These are phyloP conservation scores for Pandemis corylana DNA, from an alignment of 2,888 invertebrate genomes.

Conservation along the genomic window DNA sequence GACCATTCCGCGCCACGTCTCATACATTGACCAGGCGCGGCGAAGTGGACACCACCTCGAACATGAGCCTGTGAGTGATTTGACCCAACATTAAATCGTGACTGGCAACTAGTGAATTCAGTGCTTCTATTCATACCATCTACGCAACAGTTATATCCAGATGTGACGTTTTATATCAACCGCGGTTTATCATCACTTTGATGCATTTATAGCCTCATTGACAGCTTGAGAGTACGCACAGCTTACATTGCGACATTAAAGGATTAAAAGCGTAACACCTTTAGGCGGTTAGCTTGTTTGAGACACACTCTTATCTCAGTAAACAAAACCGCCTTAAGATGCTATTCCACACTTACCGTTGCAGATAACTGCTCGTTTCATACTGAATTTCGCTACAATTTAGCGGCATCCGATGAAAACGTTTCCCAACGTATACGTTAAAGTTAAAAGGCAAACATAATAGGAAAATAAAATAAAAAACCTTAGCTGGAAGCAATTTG, in stretches of 20 bases:
- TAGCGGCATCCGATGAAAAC: slow-evolving; percentile 28
- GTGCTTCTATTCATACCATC: not conserved
- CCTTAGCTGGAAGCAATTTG: slow-evolving; percentile 61
- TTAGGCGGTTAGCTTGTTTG: slow-evolving; percentile 44
- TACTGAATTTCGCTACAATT: slow-evolving; percentile 32
- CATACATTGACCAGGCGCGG: slow-evolving; percentile 27
- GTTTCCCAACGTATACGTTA: slow-evolving; percentile 34
- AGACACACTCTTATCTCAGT: slow-evolving; percentile 44
- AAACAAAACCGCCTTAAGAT: slow-evolving; percentile 56
- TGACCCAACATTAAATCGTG: slow-evolving; percentile 6
- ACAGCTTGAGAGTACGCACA: slow-evolving; percentile 53
- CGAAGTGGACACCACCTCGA: slow-evolving; percentile 16
- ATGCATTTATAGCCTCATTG: slow-evolving; percentile 53
- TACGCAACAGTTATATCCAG: slow-evolving; percentile 2
- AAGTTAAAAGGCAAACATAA: slow-evolving; percentile 49
- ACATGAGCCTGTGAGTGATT: slow-evolving; percentile 38
- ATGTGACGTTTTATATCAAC: not conserved
- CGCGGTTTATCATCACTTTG: slow-evolving; percentile 6
- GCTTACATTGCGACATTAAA: slow-evolving; percentile 52
- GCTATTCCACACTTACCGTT: slow-evolving; percentile 32
- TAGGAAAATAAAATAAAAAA: slow-evolving; percentile 59
- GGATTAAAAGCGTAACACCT: slow-evolving; percentile 59
- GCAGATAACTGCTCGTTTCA: slow-evolving; percentile 15
- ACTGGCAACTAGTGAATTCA: slow-evolving; percentile 1
- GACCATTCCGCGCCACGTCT: slow-evolving; percentile 36